phyloP scores from a whole-genome alignment of 2,113 vertebrate species.

The Calypte anna region DNA sequence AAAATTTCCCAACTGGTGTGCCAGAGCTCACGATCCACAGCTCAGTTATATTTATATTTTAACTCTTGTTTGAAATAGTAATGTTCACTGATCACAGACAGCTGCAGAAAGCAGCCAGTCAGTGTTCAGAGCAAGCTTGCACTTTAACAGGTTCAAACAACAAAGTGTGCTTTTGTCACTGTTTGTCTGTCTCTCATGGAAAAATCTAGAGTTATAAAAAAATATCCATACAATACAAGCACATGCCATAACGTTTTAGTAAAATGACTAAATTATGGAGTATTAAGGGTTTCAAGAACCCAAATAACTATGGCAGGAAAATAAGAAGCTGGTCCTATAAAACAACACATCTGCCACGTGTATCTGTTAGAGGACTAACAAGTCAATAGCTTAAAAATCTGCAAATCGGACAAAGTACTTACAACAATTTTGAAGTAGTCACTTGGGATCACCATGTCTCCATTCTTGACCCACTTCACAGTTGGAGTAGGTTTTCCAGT shows the following conservation, averaged over 20 bases:
- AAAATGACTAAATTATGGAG: not conserved
- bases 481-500: slow-evolving; percentile 89
- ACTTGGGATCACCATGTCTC: slow-evolving; percentile 95
- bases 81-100: not conserved
- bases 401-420: slow-evolving; percentile 39
- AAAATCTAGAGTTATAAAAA: not conserved
- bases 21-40: not conserved
- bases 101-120: not conserved
- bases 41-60: not conserved
- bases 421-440: slow-evolving; percentile 99
- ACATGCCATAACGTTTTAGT: rapidly evolving
- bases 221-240: not conserved
- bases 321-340: not conserved
- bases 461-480: slow-evolving; percentile 98
- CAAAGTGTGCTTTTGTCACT: not conserved
- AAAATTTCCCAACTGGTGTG: not conserved
- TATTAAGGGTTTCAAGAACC: not conserved
- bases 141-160: not conserved
- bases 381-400: not conserved
- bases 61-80: not conserved
- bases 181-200: not conserved
- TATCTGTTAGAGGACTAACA: rapidly evolving
- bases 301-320: not conserved
- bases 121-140: rapidly evolving
- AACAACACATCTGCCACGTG: rapidly evolving